phyloP scores from a whole-genome alignment of 1,140 invertebrate genomes.

The Battus philenor region DNA sequence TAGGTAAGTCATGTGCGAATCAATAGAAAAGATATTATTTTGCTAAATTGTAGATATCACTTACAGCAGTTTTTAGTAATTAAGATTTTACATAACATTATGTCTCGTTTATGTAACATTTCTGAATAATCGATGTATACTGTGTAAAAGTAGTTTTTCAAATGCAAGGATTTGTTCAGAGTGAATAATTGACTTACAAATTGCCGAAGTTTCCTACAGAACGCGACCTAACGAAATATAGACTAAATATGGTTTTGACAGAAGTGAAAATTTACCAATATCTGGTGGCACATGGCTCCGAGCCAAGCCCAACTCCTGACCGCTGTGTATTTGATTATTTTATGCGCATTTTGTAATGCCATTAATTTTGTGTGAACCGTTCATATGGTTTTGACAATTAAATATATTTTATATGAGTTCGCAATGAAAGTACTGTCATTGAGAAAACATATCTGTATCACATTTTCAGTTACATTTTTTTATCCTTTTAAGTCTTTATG shows the following conservation, averaged over 20 bases:
- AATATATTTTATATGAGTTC: too few species aligned
- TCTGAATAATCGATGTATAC: too few species aligned
- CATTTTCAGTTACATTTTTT: neutral
- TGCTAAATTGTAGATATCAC: too few species aligned
- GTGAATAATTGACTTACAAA: constrained; percentile 7
- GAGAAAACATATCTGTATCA: neutral
- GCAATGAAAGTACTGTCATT: too few species aligned
- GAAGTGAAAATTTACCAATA: constrained; percentile 36
- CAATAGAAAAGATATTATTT: too few species aligned
- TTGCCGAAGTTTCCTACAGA: constrained; percentile 4
- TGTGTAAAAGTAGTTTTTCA: constrained; percentile 2
- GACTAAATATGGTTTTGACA: constrained; percentile 25
- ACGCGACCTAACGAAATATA: neutral
- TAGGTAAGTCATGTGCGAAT: too few species aligned
- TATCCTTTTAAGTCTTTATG: too few species aligned
- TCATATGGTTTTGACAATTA: constrained; percentile 2
- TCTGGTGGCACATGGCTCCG: constrained; percentile 25
- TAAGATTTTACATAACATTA: too few species aligned
- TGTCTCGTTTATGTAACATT: too few species aligned
- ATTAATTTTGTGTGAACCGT: constrained; percentile 28
- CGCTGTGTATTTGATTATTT: constrained; percentile 36
- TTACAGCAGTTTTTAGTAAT: too few species aligned
- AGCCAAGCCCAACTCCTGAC: constrained; percentile 33
- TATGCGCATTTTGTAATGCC: constrained; percentile 38
- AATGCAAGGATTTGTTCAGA: constrained; percentile 10